Evolutionary conservation across 2,888 invertebrate genomes (phyloP), one percentile per base, ranked within the genome.

Genomic region (Pachymerium ferrugineum): DNA sequence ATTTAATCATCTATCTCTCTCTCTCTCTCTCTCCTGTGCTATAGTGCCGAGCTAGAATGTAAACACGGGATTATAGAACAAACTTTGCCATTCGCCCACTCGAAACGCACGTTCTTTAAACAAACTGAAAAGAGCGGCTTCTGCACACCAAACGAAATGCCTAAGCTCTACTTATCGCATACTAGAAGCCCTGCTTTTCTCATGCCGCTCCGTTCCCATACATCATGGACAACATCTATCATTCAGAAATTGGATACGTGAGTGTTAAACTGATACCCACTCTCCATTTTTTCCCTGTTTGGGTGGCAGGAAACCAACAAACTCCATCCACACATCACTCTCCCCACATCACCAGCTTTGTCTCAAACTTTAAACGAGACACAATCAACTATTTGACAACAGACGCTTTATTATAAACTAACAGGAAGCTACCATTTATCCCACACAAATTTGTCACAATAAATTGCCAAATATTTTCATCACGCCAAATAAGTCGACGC

Each of bases 161-260:
- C 62, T 62, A 62, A 62, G 62, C 62, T 62, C 62, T 62, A 62
- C 62, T 62, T 62, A 62, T 62, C 62, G 62, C 62, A 62, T 62
- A 28, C 25, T 62, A 62, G 62, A 62, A 62, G 28, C 62, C 62
- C 62, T 62, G 62, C 62, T 62, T 62, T 62, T 62, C 62, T 62
- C 62, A 62, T 62, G 62, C 62, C 62, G 62, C 62, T 28, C 28
- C 70, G 70, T 33, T 33, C 70, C 71, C 71, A 71, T 71, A 29
- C 42, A 71, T 71, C 71, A 71, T 22, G 38, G 33, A 71, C 31
- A 35, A 72, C 42, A 72, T 72, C 72, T 47, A 72, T 72, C 72
- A 47, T 72, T 72, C 72, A 72, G 72, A 72, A 72, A 72, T 72
- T 72, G 72, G 72, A 72, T 47, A 72, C 72, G 72, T 72, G 72